A percentile compares a stretch with the other conserved stretches of the same genome.
Conservation (phyloP, 2,113 vertebrate genomes). For the Callaeas wilsoni region DNA sequence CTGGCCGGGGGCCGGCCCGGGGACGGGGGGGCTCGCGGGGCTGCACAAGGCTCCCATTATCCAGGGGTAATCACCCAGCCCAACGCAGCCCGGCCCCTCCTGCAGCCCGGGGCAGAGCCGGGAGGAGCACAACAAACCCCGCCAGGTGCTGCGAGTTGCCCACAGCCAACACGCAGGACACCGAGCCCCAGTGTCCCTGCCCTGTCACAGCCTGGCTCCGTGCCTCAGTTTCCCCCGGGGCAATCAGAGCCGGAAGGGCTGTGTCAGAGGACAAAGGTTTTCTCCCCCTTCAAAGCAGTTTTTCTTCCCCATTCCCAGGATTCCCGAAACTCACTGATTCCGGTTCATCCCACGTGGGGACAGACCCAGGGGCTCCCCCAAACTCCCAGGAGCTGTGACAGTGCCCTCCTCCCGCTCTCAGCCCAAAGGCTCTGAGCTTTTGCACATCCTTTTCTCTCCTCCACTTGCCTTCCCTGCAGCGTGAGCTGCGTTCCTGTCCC, state of each 20-base stretch:
- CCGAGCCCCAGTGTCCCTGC: fast-evolving
- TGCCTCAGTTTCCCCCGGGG: not conserved
- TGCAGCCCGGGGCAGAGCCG: not conserved
- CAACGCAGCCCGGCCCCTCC: not conserved
- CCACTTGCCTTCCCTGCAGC: not conserved
- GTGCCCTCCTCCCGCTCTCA: fast-evolving
- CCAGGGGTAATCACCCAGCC: not conserved
- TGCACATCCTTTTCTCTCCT: not conserved
- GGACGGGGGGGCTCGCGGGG: not conserved
- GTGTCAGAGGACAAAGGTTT: not conserved
- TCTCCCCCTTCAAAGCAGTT: not conserved
- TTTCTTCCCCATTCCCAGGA: not conserved
- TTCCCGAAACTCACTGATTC: fast-evolving
- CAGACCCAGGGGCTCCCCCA: not conserved
- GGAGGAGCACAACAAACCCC: not conserved
- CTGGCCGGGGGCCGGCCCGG: not conserved
- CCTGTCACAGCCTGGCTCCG: not conserved
- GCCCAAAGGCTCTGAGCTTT: not conserved
- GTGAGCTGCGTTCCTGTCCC: fast-evolving
- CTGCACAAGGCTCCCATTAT: slow-evolving; percentile 37
- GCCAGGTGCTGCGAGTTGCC: not conserved
- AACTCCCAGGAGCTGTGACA: not conserved
- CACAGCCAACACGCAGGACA: fast-evolving
- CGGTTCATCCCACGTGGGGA: fast-evolving
- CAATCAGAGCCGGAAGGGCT: not conserved